Conservation (phyloP, 2,888 invertebrate species). For the Drosophila percnosoma region DNA sequence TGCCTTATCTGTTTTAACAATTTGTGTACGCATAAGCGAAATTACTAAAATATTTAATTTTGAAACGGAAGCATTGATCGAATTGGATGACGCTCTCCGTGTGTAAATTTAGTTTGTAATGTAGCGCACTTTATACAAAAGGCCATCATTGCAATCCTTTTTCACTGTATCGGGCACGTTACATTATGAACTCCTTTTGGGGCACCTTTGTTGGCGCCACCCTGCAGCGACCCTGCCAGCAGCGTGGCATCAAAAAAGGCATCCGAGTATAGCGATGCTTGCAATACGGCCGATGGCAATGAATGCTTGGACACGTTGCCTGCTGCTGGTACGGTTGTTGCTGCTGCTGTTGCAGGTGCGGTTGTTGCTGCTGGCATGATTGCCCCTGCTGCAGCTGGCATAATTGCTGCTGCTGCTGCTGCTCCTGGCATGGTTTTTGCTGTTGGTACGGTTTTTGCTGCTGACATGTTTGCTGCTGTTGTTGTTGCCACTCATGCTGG, state of each 20-base stretch:
- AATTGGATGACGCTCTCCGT: background rate
- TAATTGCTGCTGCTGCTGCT: background rate
- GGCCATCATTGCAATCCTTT: background rate
- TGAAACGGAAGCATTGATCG: slow-evolving; percentile 54
- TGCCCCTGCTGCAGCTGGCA: background rate
- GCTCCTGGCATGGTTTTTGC: slow-evolving; percentile 2
- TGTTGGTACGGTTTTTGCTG: background rate
- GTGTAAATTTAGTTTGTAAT: slow-evolving; percentile 30
- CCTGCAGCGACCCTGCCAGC: slow-evolving; percentile 49
- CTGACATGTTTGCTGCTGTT: background rate
- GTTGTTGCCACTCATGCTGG: slow-evolving; percentile 2
- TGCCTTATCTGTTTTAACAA: background rate
- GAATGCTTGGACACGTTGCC: slow-evolving; percentile 9
- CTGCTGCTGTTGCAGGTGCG: background rate
- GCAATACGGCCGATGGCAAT: slow-evolving; percentile 35
- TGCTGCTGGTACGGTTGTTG: background rate
- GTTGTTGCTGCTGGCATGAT: slow-evolving; percentile 1
- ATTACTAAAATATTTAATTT: slow-evolving; percentile 21
- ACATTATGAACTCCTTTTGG: slow-evolving; percentile 36
- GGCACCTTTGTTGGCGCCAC: background rate
- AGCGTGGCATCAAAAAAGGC: slow-evolving; percentile 65
- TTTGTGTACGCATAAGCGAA: background rate
- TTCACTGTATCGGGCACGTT: slow-evolving; percentile 44
- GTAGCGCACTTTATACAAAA: slow-evolving; percentile 49
- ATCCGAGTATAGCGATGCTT: slow-evolving; percentile 60